Evolutionary conservation across 2,113 vertebrate genomes (phyloP), one percentile per base, ranked within the genome.

Genomic region (Scomber japonicus): DNA sequence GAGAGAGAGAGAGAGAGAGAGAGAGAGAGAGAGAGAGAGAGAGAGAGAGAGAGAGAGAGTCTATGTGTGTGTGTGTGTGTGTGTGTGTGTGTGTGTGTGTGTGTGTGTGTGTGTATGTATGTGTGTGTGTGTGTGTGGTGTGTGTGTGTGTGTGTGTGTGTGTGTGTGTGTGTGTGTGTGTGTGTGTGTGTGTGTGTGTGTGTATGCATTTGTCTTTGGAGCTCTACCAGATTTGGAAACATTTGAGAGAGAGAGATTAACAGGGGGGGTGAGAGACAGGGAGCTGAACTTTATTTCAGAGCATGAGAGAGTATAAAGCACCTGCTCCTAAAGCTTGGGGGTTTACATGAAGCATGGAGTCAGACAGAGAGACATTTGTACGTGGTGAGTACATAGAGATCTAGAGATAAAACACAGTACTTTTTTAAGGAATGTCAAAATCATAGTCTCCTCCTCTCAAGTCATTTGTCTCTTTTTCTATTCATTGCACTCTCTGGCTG

Each of bases 261-360:
- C 1, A 69, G 31, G 31, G 55, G n/a, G 56, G 45, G 59, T 0
- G 21, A 40, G 35, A 40, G 35, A 40, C 7, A 40, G 55, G 60
- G 56, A 56, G 67, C 40, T 54, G 44, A 72, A 46, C 12, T 44
- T 51, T 46, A 61, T 65, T 63, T 50, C 45, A 75, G 54, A 27
- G 50, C 67, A 56, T 40, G 35, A 40, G 35, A 40, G 35, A 50
- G 17, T 2, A 30, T 60, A 73, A 74, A 75, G 80, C 75, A 84
- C 63, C 51, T 63, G 72, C 64, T 57, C 31, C 51, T 59, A 30
- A 59, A 56, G 64, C 65, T 60, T 82, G 50, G 31, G 31, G 30
- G 61, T 79, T 75, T 76, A 75, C 68, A 68, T 62, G 49, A 31
- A 68, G 51, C 68, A 70, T 55, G 35, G 35, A 40, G 35, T 44